These are phyloP conservation scores for Anas georgica DNA, from an alignment of 2,797 vertebrate species.

Conservation along the genomic window DNA sequence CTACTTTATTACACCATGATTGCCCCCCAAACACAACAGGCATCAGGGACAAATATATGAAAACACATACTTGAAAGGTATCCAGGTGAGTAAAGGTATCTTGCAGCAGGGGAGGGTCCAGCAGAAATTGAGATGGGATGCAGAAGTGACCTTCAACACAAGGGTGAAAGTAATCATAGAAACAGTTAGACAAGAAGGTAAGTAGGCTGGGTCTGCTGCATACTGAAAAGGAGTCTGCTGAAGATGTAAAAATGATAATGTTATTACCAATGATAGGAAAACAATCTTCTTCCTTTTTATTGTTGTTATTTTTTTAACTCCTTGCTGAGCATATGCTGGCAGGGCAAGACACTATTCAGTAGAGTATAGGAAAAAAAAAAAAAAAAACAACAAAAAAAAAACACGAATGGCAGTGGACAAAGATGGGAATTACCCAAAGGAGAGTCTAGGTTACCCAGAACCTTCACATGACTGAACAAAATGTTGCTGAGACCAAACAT, in stretches of 20 bases:
- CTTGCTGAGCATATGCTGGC: background rate
- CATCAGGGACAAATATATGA: background rate
- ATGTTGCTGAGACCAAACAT: background rate
- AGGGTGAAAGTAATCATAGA: background rate
- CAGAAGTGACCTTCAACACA: background rate
- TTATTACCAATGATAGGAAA: background rate
- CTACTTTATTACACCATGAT: background rate
- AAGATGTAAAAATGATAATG: background rate
- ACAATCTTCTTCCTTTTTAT: background rate
- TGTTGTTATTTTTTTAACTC: background rate
- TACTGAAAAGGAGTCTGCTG: background rate
- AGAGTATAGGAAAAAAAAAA: background rate
- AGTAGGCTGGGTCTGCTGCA: background rate
- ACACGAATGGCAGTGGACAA: background rate
- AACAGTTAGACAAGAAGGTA: background rate
- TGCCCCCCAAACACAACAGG: background rate
- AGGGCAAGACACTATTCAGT: background rate
- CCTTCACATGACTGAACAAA: background rate
- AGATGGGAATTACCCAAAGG: background rate
- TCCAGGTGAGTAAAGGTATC: background rate
- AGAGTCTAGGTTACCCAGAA: background rate
- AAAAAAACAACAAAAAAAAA: background rate
- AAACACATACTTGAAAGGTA: background rate
- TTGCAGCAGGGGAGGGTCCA: background rate
- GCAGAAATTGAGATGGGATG: background rate